A percentile compares a stretch with the other conserved stretches of the same genome.
Conservation (phyloP, 2,113 vertebrate genomes). For the Bettongia penicillata region DNA sequence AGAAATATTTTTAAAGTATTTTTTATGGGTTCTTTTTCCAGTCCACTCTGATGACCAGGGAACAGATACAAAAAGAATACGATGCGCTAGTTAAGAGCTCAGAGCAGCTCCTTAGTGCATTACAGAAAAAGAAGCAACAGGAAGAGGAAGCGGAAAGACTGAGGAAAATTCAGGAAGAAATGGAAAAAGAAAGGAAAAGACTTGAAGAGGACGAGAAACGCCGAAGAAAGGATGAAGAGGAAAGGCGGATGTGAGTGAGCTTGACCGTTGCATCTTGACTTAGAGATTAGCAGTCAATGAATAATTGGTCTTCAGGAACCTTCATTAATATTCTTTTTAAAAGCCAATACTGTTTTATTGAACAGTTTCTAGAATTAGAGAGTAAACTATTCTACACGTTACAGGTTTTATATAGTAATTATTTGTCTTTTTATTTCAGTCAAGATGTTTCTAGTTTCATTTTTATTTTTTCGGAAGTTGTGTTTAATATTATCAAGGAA, state of each 20-base stretch:
- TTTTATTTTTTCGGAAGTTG: constrained; percentile 43
- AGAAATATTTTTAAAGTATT: background rate
- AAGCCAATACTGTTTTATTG: background rate
- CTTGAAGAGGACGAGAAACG: constrained; percentile 91
- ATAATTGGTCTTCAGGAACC: background rate
- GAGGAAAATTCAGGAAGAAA: constrained; percentile 94
- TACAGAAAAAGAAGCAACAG: constrained; percentile 96
- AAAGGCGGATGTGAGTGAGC: constrained; percentile 90
- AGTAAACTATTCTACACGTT: background rate
- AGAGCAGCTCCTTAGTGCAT: constrained; percentile 89
- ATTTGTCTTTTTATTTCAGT: constrained; percentile 11
- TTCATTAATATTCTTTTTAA: background rate
- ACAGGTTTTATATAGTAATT: background rate
- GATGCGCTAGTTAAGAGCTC: constrained; percentile 91
- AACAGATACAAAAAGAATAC: constrained; percentile 93
- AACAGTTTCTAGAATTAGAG: constrained; percentile 41
- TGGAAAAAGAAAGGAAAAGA: constrained; percentile 93
- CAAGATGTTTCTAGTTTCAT: constrained; percentile 1
- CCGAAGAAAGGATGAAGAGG: constrained; percentile 92
- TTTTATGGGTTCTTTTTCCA: constrained; percentile 73
- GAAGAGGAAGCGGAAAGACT: constrained; percentile 95
- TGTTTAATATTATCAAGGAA: background rate
- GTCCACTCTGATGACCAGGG: constrained; percentile 90
- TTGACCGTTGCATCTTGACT: background rate
- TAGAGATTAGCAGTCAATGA: background rate